Base-by-base conservation (phyloP, 2,888 invertebrate genomes). In the Epinotia nisella region DNA sequence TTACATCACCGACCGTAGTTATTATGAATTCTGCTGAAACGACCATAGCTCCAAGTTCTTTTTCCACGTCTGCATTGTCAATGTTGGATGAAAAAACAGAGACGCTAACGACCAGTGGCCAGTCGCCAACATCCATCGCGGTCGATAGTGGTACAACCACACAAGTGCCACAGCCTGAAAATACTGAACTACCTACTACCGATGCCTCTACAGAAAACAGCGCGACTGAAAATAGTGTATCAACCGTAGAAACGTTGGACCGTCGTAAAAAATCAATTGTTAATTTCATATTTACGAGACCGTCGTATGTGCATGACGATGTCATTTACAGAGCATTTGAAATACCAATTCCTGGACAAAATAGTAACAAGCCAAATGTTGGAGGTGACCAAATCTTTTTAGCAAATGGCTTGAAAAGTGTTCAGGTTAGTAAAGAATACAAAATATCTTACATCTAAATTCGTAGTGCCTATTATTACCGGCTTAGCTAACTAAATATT, bases 181-280 rank as follows among this genome's bases (percentile, higher is more conserved):
- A 76, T 19, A 45, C 60, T 49, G 75, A 78, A 51, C 70, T 56
- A 56, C 68, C 59, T 17, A 68, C 70, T 19, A 70, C 67, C 70
- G 74, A 65, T 55, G 71, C 76, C 21, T 80, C 80, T 62, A 78
- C 81, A 17, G 77, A 81, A 13, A 69, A 77, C 10, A 78, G 81
- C 3, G 82, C 81, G 11, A 70, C 80, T n/a, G 64, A 61, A 29
- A 65, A 69, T 35, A 83, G 77, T 67, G 83, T 80, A 61, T 81
- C 88, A 4, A 80, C 82, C 2, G 76, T 90, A 79, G 91, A 91
- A 82, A 91, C 89, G 1, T 83, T 91, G 2, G 82, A 89, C 75
- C 82, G 93, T 67, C 85, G 86, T 59, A 94, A 93, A 75, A 92
- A 87, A 79, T 93, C 94, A 1, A 83, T 92, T 35, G 88, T 90